phyloP scores from a whole-genome alignment of 2,797 vertebrate species.

The Etheostoma nigrum region DNA sequence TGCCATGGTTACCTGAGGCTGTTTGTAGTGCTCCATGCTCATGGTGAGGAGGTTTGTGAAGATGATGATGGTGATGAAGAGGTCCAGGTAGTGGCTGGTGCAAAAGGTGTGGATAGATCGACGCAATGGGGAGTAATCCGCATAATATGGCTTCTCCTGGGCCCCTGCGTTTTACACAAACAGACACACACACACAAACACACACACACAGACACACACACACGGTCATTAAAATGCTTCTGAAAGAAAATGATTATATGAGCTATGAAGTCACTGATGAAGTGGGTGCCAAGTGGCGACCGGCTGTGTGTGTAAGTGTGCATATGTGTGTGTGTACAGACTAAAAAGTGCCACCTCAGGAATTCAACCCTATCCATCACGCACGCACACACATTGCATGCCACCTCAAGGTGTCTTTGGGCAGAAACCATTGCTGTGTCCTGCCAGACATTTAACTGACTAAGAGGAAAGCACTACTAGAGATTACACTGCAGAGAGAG shows the following conservation, averaged over 20 bases:
- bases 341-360: conserved; percentile 79
- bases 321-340: conserved; percentile 35
- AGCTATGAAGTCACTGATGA: conserved; percentile 72
- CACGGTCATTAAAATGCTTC: conserved; percentile 63
- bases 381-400: conserved; percentile 48
- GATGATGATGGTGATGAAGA: conserved; percentile 99
- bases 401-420: conserved; percentile 87
- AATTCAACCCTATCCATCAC: conserved; percentile 79
- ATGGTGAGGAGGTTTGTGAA: conserved; percentile 97
- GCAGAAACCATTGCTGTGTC: conserved; percentile 68
- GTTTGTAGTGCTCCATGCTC: conserved; percentile 99
- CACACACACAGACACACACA: conserved; percentile 22
- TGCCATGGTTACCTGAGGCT: conserved; percentile 87
- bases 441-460: conserved; percentile 71
- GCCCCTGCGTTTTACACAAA: conserved; percentile 84
- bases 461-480: conserved; percentile 69
- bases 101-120: conserved; percentile 93
- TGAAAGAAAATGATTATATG: conserved; percentile 63
- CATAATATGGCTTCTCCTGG: conserved; percentile 93
- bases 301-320: conserved; percentile 32
- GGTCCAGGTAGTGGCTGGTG: conserved; percentile 96
- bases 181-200: conserved; percentile 30
- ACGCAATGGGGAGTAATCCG: conserved; percentile 91
- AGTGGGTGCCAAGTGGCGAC: conserved; percentile 65
- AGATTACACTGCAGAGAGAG: conserved; percentile 73